A percentile compares a stretch with the other conserved stretches of the same genome.
phyloP scores from a whole-genome alignment of 2,113 vertebrate genomes.

The Brienomyrus longianalis region DNA sequence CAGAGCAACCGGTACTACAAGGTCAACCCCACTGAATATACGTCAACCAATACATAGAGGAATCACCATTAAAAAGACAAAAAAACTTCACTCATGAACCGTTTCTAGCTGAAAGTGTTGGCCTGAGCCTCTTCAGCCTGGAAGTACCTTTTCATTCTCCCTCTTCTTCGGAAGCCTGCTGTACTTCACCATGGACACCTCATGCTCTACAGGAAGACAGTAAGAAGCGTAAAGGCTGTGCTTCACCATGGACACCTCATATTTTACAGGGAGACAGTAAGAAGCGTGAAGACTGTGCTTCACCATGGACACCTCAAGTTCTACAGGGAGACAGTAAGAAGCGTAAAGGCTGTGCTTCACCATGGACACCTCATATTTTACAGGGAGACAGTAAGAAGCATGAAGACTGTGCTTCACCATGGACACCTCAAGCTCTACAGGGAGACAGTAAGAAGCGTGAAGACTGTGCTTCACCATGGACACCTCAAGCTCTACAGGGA shows the following conservation, averaged over 20 bases:
- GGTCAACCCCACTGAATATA: neutral
- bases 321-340: conserved; percentile 31
- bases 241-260: conserved; percentile 94
- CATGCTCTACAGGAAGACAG: conserved; percentile 72
- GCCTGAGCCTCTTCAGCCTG: neutral
- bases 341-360: conserved; percentile 79
- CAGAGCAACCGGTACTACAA: neutral
- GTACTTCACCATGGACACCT: conserved; percentile 93
- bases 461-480: conserved; percentile 96
- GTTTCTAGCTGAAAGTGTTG: neutral
- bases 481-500: conserved; percentile 74
- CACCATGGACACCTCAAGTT: conserved; percentile 94
- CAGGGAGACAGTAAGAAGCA: neutral
- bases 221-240: conserved; percentile 61
- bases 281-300: conserved; percentile 72
- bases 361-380: conserved; percentile 93
- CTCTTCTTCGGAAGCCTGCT: conserved; percentile 90
- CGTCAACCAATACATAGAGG: neutral
- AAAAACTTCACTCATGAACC: neutral
- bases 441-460: neutral
- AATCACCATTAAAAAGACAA: neutral
- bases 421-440: conserved; percentile 86
- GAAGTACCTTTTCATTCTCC: conserved; percentile 87
- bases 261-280: conserved; percentile 52
- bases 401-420: conserved; percentile 89